A percentile compares a stretch with the other conserved stretches of the same genome.
These are phyloP conservation scores for Agonum fuliginosum DNA, from an alignment of 2,888 invertebrate genomes.

Conservation along the genomic window DNA sequence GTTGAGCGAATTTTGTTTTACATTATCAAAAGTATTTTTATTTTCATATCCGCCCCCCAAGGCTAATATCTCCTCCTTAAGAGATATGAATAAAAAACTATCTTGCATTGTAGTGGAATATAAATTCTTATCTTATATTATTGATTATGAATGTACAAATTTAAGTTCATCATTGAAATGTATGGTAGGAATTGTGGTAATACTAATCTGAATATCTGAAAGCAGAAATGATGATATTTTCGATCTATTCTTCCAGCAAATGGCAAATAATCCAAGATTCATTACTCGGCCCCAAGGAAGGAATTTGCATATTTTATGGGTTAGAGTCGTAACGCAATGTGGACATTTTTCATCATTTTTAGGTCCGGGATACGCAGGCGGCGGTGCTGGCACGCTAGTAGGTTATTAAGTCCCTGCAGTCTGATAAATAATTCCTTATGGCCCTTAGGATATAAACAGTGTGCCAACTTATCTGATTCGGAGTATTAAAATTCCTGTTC, in stretches of 20 bases:
- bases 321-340: not conserved
- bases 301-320: conserved; percentile 3
- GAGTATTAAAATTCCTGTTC: conserved; percentile 25
- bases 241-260: not conserved
- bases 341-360: conserved; percentile 23
- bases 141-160: too few species aligned
- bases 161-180: too few species aligned
- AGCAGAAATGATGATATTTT: too few species aligned
- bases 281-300: not conserved
- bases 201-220: too few species aligned
- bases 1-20: too few species aligned
- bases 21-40: too few species aligned
- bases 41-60: too few species aligned
- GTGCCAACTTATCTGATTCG: conserved; percentile 14
- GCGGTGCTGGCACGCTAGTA: conserved; percentile 19
- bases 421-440: conserved; percentile 16
- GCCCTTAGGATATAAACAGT: conserved; percentile 28
- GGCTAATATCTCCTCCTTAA: too few species aligned
- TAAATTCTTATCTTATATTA: too few species aligned
- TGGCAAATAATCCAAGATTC: conserved; percentile 25
- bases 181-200: too few species aligned
- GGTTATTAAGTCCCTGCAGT: conserved; percentile 33
- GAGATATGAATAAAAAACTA: too few species aligned
- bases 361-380: not conserved
- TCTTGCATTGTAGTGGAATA: too few species aligned